phyloP scores from a whole-genome alignment of 2,113 vertebrate species.

The Bubo bubo region DNA sequence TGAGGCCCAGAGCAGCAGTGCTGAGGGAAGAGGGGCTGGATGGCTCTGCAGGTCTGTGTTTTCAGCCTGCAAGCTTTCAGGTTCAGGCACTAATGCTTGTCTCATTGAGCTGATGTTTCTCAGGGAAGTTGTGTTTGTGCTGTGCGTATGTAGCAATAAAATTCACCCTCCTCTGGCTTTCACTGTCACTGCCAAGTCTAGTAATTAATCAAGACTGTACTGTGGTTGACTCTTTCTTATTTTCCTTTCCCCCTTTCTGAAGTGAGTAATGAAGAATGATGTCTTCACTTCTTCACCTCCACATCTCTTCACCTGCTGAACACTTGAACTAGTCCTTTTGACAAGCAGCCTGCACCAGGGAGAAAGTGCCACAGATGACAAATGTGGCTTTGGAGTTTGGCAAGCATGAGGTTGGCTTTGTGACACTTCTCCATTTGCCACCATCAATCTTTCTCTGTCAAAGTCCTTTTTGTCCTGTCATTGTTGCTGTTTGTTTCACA shows the following conservation, averaged over 20 bases:
- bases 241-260: slow-evolving; percentile 36
- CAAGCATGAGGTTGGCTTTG: slow-evolving; percentile 26
- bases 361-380: slow-evolving; percentile 61
- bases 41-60: neutral
- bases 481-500: neutral
- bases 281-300: slow-evolving; percentile 60
- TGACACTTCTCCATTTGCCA: slow-evolving; percentile 46
- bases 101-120: slow-evolving; percentile 31
- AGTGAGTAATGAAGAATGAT: slow-evolving; percentile 73
- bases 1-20: neutral
- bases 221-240: slow-evolving; percentile 36
- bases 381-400: slow-evolving; percentile 49
- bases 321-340: slow-evolving; percentile 42
- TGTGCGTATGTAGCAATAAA: slow-evolving; percentile 2
- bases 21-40: neutral
- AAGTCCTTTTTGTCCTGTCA: slow-evolving; percentile 13
- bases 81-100: neutral
- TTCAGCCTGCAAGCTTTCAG: slow-evolving; percentile 7
- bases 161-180: slow-evolving; percentile 24
- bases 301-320: slow-evolving; percentile 31
- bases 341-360: slow-evolving; percentile 23
- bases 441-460: slow-evolving; percentile 64
- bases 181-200: slow-evolving; percentile 48
- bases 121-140: slow-evolving; percentile 8
- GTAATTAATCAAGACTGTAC: slow-evolving; percentile 73